These are phyloP conservation scores for Ellobium chinense DNA, from an alignment of 2,888 invertebrate genomes.

Conservation along the genomic window DNA sequence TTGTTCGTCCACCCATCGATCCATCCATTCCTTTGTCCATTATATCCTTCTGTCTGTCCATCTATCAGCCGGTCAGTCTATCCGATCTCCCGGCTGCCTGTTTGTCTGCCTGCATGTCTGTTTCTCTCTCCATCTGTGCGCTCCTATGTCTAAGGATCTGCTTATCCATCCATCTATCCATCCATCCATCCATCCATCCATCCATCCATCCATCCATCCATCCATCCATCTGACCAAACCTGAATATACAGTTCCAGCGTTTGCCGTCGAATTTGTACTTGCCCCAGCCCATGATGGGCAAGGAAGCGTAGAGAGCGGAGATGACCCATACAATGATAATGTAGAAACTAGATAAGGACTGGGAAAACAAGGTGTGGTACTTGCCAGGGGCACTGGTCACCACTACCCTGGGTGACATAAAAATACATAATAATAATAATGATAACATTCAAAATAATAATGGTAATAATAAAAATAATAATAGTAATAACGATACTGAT, in stretches of 20 bases:
- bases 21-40: too few species aligned
- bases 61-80: too few species aligned
- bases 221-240: too few species aligned
- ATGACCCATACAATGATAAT: conserved; percentile 8
- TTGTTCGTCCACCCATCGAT: too few species aligned
- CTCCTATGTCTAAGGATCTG: neutral
- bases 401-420: neutral
- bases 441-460: too few species aligned
- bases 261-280: conserved; percentile 22
- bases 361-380: neutral
- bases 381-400: neutral
- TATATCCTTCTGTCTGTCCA: too few species aligned
- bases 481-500: too few species aligned
- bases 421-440: neutral
- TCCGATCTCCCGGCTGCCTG: too few species aligned
- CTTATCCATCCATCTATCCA: too few species aligned
- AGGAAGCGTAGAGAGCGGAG: neutral
- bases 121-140: neutral
- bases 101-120: neutral
- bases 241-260: conserved; percentile 32
- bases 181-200: too few species aligned
- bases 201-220: too few species aligned
- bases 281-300: conserved; percentile 38
- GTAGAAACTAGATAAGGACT: neutral
- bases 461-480: too few species aligned